Evolutionary conservation across 2,797 vertebrate genomes (phyloP), one percentile per base, ranked within the genome.

Genomic region (Heterohyrax brucei): DNA sequence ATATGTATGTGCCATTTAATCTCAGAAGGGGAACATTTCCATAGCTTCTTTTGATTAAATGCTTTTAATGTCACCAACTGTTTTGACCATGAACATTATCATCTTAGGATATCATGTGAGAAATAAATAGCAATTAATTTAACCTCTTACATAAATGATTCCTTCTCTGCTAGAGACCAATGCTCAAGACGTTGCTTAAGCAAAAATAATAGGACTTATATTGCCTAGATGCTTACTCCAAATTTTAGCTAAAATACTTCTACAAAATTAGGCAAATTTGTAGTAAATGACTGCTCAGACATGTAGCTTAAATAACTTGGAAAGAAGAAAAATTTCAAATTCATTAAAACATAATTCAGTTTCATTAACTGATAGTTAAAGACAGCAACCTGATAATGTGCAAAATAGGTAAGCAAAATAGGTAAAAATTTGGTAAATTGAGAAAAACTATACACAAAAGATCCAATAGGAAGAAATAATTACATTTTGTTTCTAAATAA

Each of bases 181-280:
- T 96, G 5, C 39, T 50, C 46, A 89, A 14, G 72, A 91, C n/a
- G 89, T 4, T 59, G 53, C 62, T 78, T 91, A 91, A 83, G 66
- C 48, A 90, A 94, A 96, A 62, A 53, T 44, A 87, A 50, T 68
- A 81, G 76, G 46, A 93, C 28, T 59, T 70, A 19, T 13, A 3
- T 16, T 16, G 89, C 12, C 39, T 39, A 84, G 46, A 94, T 46
- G 24, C 46, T 95, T 70, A 78, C 19, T 92, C 87, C 77, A 95
- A 87, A 91, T 86, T 93, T 85, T 88, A 95, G 93, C 72, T 77
- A 95, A 91, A 78, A 93, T 53, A 70, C 16, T 50, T 94, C 91
- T 86, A 73, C 89, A 93, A 96, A 77, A 86, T 82, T 22, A 97
- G 22, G 64, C 56, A 80, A 93, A 78, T 76, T 59, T 90, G 53